A percentile compares a stretch with the other conserved stretches of the same genome.
These are phyloP conservation scores for Mesocentrotus franciscanus DNA, from an alignment of 53 echinoderm and acorn worm species.

Conservation along the genomic window DNA sequence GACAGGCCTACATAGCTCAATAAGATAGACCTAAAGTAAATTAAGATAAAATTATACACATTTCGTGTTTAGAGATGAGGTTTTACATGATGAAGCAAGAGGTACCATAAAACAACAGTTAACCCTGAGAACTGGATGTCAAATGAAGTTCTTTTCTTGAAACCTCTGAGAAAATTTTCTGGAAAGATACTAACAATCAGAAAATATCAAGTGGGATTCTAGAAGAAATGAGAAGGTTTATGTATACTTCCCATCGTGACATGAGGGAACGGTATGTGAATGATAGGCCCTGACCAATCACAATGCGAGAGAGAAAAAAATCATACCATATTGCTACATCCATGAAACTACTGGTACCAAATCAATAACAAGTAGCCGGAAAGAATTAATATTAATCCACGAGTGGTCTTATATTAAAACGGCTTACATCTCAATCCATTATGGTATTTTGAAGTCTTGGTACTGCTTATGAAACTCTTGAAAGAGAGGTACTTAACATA, in stretches of 20 bases:
- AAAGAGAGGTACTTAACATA: conserved; percentile 21
- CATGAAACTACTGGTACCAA: neutral
- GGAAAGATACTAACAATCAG: neutral
- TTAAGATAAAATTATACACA: no score
- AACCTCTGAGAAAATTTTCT: neutral
- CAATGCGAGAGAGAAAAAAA: neutral
- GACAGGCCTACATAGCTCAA: no score
- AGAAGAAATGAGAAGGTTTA: neutral
- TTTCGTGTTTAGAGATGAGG: no score
- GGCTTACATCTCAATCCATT: neutral
- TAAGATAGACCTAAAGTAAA: no score
- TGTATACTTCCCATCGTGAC: no score
- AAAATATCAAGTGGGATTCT: neutral
- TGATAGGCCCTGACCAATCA: neutral
- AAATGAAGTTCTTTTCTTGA: neutral
- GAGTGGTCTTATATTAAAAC: neutral
- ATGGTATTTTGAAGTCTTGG: neutral
- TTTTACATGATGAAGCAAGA: no score
- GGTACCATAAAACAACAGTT: no score
- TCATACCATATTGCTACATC: neutral
- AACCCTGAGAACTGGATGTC: neutral
- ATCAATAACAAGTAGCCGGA: conserved; percentile 16
- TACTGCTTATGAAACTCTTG: neutral
- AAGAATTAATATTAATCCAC: neutral
- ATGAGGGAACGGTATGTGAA: neutral